These are phyloP conservation scores for Melieria omissa DNA, from an alignment of 2,888 invertebrate species.

Conservation along the genomic window DNA sequence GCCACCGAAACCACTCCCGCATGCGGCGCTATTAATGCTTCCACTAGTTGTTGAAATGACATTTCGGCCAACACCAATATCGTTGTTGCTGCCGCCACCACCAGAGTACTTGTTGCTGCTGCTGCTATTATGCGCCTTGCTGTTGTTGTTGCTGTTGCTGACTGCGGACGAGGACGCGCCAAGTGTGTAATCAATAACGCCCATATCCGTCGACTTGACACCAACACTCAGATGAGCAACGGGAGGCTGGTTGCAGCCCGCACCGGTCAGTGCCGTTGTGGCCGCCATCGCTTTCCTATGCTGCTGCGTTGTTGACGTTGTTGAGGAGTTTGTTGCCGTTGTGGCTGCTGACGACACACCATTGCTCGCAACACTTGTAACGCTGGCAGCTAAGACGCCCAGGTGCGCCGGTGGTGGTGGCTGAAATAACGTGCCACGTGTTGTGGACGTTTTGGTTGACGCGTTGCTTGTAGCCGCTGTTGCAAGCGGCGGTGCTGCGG, in stretches of 20 bases:
- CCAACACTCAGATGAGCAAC: slow-evolving; percentile 11
- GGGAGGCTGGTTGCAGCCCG: slow-evolving; percentile 18
- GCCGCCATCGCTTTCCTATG: slow-evolving; percentile 46
- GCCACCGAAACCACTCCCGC: slow-evolving; percentile 54
- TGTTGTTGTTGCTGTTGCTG: slow-evolving; percentile 41
- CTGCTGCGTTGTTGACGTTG: slow-evolving; percentile 28
- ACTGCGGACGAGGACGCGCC: slow-evolving; percentile 43
- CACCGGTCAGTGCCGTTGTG: slow-evolving; percentile 39
- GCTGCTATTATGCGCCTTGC: slow-evolving; percentile 37
- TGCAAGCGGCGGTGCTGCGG: slow-evolving; percentile 48
- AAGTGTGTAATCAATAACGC: slow-evolving; percentile 56
- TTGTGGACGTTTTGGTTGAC: neutral
- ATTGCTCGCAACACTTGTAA: slow-evolving; percentile 27
- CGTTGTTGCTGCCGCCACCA: slow-evolving; percentile 12
- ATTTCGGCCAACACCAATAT: slow-evolving; percentile 58
- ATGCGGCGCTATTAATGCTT: slow-evolving; percentile 39
- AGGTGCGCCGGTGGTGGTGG: slow-evolving; percentile 22
- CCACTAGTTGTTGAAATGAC: slow-evolving; percentile 48
- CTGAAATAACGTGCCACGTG: slow-evolving; percentile 8
- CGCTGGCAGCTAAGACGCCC: slow-evolving; percentile 27
- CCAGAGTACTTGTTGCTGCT: slow-evolving; percentile 40
- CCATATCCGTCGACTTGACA: slow-evolving; percentile 39
- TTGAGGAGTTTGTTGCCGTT: slow-evolving; percentile 17
- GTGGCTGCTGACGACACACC: neutral
- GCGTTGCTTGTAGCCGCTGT: slow-evolving; percentile 44